Base-by-base conservation (phyloP, 37 sponge, comb jelly and placozoan species). In the Halisarca cf. caerulea region DNA sequence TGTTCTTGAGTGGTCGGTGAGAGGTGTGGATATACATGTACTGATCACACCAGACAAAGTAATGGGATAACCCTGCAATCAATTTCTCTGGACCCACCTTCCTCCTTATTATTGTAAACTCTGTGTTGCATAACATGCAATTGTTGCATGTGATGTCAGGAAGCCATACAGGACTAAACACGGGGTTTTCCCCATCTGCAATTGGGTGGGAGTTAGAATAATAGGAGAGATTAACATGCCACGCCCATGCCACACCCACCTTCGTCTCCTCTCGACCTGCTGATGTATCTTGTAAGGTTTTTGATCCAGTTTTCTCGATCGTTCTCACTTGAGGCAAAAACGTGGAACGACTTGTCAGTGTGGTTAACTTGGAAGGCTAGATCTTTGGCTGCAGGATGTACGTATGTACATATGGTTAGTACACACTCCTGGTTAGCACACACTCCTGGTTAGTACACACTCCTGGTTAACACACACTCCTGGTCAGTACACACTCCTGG, bases 291-390 rank as follows among this genome's bases (percentile, higher is more conserved):
- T 15, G 58, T 51, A 0, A 95, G 85, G 53, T 95, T 95, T 0
- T 83, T 44, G 8, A 95, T 37, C 95, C 95, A 95, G 51, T 95
- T 95, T 25, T 78, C 79, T 39, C 91, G 91, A 86, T 95, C 95
- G 7, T 84, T 90, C 33, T 58, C 36, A 21, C 90, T 83, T 2
- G 66, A 44, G n/a, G 93, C 92, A 82, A 89, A 87, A 0, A 91
- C 95, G 51, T 95, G 95, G 42, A 95, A 95, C 4, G 95, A 95
- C 73, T 95, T 95, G 47, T 91, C 86, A 7, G 88, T 86, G 64
- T 95, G 95, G 47, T 86, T 89, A 33, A 95, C 75, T 39, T 95
- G 95, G 64, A 95, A 95, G 4, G 95, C 95, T 70, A 85, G 84
- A 11, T 85, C 85, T 25, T 82, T 59, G 39, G 88, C 94, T 94